Evolutionary conservation across 2,888 invertebrate species (phyloP).

Genomic region (Caenorhabditis virilis): DNA sequence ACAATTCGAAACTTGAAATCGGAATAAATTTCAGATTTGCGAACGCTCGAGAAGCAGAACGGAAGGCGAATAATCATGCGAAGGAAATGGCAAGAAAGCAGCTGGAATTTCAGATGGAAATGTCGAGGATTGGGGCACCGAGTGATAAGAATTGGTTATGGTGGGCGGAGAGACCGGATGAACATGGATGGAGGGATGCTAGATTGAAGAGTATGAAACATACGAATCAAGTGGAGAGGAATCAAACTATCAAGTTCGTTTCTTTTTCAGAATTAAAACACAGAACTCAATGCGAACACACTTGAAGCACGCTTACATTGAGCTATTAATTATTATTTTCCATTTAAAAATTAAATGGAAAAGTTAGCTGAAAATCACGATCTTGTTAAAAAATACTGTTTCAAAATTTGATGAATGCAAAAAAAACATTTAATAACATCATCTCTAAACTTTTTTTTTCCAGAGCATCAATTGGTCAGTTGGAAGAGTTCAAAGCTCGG

Average conservation of each 20-base stretch:
- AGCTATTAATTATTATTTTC: not conserved
- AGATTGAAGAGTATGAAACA: slow-evolving; percentile 34
- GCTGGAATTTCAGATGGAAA: slow-evolving; percentile 49
- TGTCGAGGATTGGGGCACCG: slow-evolving; percentile 32
- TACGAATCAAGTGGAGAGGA: slow-evolving; percentile 50
- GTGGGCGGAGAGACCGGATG: slow-evolving; percentile 56
- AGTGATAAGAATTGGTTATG: slow-evolving; percentile 43
- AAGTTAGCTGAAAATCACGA: not conserved
- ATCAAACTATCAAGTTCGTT: slow-evolving; percentile 43
- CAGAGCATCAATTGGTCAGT: slow-evolving; percentile 47
- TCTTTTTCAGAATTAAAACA: not conserved
- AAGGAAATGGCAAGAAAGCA: slow-evolving; percentile 42
- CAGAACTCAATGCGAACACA: not conserved
- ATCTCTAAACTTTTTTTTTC: slow-evolving; percentile 1
- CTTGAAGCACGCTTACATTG: not conserved
- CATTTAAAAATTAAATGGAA: not conserved
- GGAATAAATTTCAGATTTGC: slow-evolving; percentile 29
- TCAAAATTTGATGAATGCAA: too few species aligned
- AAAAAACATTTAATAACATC: not conserved
- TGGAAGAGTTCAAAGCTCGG: slow-evolving; percentile 55
- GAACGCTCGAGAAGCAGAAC: slow-evolving; percentile 34
- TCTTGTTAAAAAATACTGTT: not conserved
- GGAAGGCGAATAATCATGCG: slow-evolving; percentile 32
- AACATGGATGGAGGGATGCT: slow-evolving; percentile 55
- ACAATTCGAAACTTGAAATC: not conserved